Evolutionary conservation across 1,140 invertebrate species (phyloP), one percentile per base, ranked within the genome.

Genomic region (Drosophila funebris): DNA sequence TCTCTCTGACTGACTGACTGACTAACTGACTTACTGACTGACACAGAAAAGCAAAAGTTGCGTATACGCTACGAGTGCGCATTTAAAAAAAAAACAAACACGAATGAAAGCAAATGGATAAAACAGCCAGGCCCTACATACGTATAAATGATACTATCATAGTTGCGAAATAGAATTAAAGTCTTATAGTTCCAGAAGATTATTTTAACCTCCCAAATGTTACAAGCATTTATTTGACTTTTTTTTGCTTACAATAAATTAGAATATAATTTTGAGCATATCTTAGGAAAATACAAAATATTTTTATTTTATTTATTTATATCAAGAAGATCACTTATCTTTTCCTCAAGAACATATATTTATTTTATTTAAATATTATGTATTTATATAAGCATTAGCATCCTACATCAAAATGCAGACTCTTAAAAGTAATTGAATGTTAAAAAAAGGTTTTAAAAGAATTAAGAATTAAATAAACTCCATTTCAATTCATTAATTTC

Each of bases 41-140:
- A 39, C 58, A 64, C 68, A 52, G 60, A 75, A 64, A 75, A 24
- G 16, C 53, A 54, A 61, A 56, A 72, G 39, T 64, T 71, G 73
- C 68, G 54, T 71, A 66, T 67, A 56, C 58, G 60, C 50, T 31
- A 63, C 24, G 39, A 44, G n/a, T 24, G 44, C 24, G 39, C 39
- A 37, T n/a, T 24, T 13, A 43, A 27, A 52, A 62, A 16, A 44
- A 18, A 27, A 36, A 8, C 31, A 39, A 58, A 22, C n/a, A 16
- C 11, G 43, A 50, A 27, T 33, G 14, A 36, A 53, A 20, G 46
- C 46, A 16, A 52, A 18, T 14, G 11, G 2, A 11, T 20, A 14
- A 36, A 24, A 39, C 24, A 43, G 18, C 24, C 3, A 58, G 18
- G 14, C 5, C 14, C 29, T 29, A 29, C 16, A 6, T 8, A 16